phyloP scores from a whole-genome alignment of 2,113 vertebrate species.

The Cyanocitta stelleri region DNA sequence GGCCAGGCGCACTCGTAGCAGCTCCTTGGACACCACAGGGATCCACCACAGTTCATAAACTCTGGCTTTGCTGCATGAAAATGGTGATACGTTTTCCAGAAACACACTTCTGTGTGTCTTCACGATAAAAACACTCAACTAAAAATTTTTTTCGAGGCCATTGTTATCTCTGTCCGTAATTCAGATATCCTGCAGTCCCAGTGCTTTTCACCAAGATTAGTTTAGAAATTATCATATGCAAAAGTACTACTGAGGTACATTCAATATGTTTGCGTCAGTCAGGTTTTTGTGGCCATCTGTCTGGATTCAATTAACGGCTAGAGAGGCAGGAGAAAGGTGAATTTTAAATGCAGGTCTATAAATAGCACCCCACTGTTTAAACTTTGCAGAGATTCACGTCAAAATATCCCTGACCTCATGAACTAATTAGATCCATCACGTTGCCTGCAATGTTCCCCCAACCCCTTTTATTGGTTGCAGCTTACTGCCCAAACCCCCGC shows the following conservation, averaged over 20 bases:
- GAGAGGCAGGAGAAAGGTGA: neutral
- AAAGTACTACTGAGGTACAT: neutral
- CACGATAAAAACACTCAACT: neutral
- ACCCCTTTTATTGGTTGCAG: neutral
- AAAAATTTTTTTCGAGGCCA: neutral
- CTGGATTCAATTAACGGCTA: neutral
- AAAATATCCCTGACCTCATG: neutral
- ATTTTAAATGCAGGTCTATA: neutral
- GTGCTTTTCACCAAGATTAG: neutral
- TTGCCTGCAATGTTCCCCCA: neutral
- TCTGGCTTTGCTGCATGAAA: neutral
- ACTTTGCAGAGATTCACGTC: neutral
- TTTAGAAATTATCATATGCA: neutral
- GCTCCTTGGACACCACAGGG: rapidly evolving
- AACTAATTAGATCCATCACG: neutral
- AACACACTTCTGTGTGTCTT: neutral
- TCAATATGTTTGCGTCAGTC: neutral
- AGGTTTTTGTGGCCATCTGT: neutral
- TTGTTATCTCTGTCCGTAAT: neutral
- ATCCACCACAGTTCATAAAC: rapidly evolving
- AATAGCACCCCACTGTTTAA: neutral
- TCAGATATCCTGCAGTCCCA: neutral
- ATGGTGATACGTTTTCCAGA: neutral
- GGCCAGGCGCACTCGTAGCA: rapidly evolving
- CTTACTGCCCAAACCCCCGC: neutral